phyloP scores from a whole-genome alignment of 2,888 invertebrate species.

The Panorpa germanica region DNA sequence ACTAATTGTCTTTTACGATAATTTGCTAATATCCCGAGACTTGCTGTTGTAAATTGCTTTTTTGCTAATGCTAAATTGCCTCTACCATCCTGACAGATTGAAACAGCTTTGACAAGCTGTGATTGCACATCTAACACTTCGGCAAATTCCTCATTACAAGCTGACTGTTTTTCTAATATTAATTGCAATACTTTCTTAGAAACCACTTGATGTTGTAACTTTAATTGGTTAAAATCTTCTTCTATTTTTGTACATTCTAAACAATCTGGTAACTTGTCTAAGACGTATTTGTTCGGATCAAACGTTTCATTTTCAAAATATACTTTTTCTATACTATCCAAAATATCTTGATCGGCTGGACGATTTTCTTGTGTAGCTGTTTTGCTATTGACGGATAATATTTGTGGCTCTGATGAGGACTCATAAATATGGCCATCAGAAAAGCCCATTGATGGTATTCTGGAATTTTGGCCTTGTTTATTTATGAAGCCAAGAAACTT shows the following conservation, averaged over 20 bases:
- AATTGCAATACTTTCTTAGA: constrained; percentile 86
- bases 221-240: constrained; percentile 19
- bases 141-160: constrained; percentile 71
- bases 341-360: constrained; percentile 23
- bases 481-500: constrained; percentile 24
- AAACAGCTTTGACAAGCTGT: constrained; percentile 45
- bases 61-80: constrained; percentile 55
- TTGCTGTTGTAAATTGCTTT: constrained; percentile 65
- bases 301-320: constrained; percentile 21
- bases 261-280: no score
- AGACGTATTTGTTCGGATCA: no score
- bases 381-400: constrained; percentile 10
- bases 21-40: constrained; percentile 78
- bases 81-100: constrained; percentile 53
- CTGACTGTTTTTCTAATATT: constrained; percentile 78
- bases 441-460: constrained; percentile 26
- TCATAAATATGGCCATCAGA: constrained; percentile 24
- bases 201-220: constrained; percentile 40
- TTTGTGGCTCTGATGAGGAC: constrained; percentile 18
- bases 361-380: constrained; percentile 13
- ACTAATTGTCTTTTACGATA: constrained; percentile 76
- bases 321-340: constrained; percentile 22
- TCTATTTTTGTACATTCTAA: constrained; percentile 20
- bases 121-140: constrained; percentile 53
- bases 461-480: constrained; percentile 24